Conservation (phyloP, 2,888 invertebrate genomes). For the Brenthis daphne region DNA sequence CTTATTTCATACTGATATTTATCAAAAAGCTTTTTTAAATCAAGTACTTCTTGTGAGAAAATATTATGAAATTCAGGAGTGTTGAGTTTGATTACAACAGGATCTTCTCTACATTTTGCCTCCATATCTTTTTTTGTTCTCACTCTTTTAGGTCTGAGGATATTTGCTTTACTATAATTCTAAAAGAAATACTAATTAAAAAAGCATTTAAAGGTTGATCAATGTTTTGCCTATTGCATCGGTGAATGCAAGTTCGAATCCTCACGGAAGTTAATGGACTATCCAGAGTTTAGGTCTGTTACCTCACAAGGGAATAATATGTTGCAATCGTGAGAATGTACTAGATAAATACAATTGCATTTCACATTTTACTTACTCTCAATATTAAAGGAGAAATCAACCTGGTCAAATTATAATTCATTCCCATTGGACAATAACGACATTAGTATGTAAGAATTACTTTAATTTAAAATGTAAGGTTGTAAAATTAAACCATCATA, state of each 20-base stretch:
- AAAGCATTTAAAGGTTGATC: background rate
- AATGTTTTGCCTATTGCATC: too few species aligned
- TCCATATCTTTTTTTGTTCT: slow-evolving; percentile 63
- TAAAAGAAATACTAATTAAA: slow-evolving; percentile 12
- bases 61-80: slow-evolving; percentile 88
- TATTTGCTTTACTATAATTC: slow-evolving; percentile 38
- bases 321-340: too few species aligned
- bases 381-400: background rate
- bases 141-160: slow-evolving; percentile 45
- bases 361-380: slow-evolving; percentile 6
- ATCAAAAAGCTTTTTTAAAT: slow-evolving; percentile 88
- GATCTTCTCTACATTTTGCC: slow-evolving; percentile 78
- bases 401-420: slow-evolving; percentile 2
- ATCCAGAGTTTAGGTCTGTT: too few species aligned
- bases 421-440: too few species aligned
- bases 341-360: too few species aligned
- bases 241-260: too few species aligned
- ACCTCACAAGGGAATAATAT: too few species aligned
- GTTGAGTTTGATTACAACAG: slow-evolving; percentile 87
- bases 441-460: too few species aligned
- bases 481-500: too few species aligned
- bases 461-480: too few species aligned
- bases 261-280: too few species aligned
- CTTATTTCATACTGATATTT: slow-evolving; percentile 92
- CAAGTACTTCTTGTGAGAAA: slow-evolving; percentile 90